These are phyloP conservation scores for Crypturellus undulatus DNA, from an alignment of 2,113 vertebrate species.

Conservation along the genomic window DNA sequence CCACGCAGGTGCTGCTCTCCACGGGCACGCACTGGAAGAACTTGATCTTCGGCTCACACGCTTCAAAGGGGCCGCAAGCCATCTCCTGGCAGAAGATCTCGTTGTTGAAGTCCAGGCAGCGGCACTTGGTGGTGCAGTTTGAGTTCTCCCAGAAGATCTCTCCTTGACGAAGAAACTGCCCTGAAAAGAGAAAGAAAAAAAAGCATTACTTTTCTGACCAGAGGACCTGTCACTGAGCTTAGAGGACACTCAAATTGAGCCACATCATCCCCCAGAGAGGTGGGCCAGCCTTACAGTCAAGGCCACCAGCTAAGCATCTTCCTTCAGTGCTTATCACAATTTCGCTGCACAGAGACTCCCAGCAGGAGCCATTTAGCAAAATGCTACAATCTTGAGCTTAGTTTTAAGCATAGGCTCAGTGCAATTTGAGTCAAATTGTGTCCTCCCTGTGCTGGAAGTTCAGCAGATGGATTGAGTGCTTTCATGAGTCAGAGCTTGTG, in stretches of 20 bases:
- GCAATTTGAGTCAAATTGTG: neutral
- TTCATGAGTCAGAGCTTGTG: accelerated
- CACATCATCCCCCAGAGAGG: neutral
- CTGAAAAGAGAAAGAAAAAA: conserved; percentile 72
- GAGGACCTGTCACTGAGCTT: neutral
- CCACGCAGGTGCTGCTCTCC: conserved; percentile 95
- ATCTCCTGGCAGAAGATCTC: conserved; percentile 91
- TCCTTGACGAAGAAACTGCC: conserved; percentile 91
- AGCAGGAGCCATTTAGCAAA: neutral
- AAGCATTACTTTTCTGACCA: accelerated
- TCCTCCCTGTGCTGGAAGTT: accelerated
- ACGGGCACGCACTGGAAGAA: conserved; percentile 93
- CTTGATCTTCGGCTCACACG: conserved; percentile 87
- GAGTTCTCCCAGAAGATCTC: conserved; percentile 94
- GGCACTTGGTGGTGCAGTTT: conserved; percentile 93
- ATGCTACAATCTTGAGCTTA: accelerated
- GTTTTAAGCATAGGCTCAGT: accelerated
- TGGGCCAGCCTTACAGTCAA: neutral
- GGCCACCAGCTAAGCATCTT: accelerated
- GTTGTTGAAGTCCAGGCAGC: conserved; percentile 93
- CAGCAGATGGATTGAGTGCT: accelerated
- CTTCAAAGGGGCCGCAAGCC: conserved; percentile 90
- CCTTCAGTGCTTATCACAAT: neutral
- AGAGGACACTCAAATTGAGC: neutral
- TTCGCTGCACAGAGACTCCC: neutral